Conservation (phyloP, 1,140 invertebrate species). For the Drosophila kikkawai region DNA sequence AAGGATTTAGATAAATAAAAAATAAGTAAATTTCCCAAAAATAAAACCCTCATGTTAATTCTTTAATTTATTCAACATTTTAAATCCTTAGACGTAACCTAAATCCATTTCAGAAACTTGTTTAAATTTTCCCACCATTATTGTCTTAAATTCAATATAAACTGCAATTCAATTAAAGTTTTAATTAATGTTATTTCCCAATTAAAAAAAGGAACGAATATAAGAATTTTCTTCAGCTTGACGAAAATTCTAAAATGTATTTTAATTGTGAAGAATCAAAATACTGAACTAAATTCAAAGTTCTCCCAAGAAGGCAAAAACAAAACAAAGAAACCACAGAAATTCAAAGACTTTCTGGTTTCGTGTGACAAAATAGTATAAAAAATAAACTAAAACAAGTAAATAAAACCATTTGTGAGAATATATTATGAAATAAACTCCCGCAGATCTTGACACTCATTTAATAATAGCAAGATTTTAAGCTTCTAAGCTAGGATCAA, state of each 20-base stretch:
- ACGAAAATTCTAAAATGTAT: neutral
- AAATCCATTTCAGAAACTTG: neutral
- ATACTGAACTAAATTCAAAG: neutral
- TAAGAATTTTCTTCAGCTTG: neutral
- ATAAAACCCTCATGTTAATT: neutral
- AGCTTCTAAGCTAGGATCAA: neutral
- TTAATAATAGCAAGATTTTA: neutral
- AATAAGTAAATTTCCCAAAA: neutral
- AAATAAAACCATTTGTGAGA: neutral
- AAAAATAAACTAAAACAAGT: neutral
- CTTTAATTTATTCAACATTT: neutral
- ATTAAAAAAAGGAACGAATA: neutral
- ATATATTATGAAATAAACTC: neutral
- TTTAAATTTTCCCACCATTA: too few species aligned
- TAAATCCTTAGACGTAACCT: neutral
- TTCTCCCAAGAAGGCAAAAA: neutral
- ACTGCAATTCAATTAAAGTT: neutral
- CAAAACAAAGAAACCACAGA: slow-evolving; percentile 1
- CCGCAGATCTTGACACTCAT: neutral
- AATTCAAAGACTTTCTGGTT: neutral
- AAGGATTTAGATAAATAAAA: neutral
- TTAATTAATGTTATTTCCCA: neutral
- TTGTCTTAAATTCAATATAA: neutral
- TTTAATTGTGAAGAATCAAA: neutral
- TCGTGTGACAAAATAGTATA: neutral